phyloP scores from a whole-genome alignment of 2,888 invertebrate genomes.

The Bellardia bayeri region DNA sequence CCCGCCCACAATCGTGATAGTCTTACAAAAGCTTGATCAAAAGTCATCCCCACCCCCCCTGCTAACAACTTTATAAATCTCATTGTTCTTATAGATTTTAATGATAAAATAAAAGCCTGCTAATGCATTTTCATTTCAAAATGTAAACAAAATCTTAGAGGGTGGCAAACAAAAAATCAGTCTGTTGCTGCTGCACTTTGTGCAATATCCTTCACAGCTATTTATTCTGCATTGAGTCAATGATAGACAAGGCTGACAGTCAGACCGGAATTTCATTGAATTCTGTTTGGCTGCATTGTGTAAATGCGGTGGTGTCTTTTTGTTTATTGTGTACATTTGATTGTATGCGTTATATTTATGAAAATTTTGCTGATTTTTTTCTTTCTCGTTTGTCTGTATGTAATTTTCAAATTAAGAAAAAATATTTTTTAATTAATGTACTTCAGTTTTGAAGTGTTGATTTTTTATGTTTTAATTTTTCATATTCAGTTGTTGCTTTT shows the following conservation, averaged over 20 bases:
- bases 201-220: conserved; percentile 43
- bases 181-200: conserved; percentile 46
- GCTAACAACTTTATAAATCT: conserved; percentile 1
- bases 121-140: conserved; percentile 61
- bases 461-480: conserved; percentile 35
- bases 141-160: conserved; percentile 25
- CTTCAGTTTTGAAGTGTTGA: conserved; percentile 71
- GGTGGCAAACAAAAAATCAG: conserved; percentile 4
- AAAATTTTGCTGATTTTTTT: conserved; percentile 10
- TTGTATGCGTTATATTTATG: conserved; percentile 34
- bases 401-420: conserved; percentile 61
- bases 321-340: neutral
- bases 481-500: conserved; percentile 61
- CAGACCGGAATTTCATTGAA: no score
- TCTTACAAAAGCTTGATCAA: no score
- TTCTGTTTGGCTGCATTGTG: neutral
- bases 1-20: neutral
- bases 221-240: conserved; percentile 33
- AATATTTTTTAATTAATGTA: conserved; percentile 73
- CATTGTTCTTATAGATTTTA: conserved; percentile 51
- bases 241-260: conserved; percentile 23
- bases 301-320: neutral
- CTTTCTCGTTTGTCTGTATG: neutral
- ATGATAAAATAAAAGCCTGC: conserved; percentile 66
- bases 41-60: neutral